Conservation (phyloP, 2,113 vertebrate species). For the Emydocephalus ijimae region DNA sequence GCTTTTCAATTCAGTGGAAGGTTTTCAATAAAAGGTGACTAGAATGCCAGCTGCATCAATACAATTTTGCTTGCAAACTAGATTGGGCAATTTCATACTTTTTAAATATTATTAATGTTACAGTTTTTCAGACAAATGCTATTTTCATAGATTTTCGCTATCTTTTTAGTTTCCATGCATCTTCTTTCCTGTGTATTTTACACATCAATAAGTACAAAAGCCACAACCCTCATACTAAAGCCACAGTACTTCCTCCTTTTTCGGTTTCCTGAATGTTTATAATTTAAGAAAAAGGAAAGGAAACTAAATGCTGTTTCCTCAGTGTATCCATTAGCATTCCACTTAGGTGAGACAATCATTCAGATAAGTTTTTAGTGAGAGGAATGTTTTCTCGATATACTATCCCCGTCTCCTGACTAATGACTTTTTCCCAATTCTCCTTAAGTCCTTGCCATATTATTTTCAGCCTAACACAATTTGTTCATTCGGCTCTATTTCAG, state of each 20-base stretch:
- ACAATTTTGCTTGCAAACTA: conserved; percentile 20
- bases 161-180: neutral
- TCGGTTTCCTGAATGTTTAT: neutral
- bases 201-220: neutral
- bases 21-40: neutral
- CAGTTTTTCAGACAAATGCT: conserved; percentile 13
- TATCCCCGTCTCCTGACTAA: neutral
- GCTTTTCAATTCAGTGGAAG: neutral
- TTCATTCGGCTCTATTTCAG: neutral
- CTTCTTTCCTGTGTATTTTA: neutral
- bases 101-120: neutral
- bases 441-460: neutral
- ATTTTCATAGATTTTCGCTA: conserved; percentile 33
- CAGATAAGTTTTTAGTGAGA: neutral
- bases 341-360: neutral
- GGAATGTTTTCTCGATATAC: neutral
- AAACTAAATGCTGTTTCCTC: neutral
- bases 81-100: conserved; percentile 29
- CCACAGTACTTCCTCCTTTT: neutral
- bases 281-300: neutral
- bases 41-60: conserved; percentile 1
- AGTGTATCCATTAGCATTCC: neutral
- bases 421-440: neutral
- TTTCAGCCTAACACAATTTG: neutral
- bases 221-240: neutral